Percentiles rank a stretch among this genome's conserved stretches.
Evolutionary conservation across 2,888 invertebrate species (phyloP).

Genomic region (Ennomos fuscantarius): DNA sequence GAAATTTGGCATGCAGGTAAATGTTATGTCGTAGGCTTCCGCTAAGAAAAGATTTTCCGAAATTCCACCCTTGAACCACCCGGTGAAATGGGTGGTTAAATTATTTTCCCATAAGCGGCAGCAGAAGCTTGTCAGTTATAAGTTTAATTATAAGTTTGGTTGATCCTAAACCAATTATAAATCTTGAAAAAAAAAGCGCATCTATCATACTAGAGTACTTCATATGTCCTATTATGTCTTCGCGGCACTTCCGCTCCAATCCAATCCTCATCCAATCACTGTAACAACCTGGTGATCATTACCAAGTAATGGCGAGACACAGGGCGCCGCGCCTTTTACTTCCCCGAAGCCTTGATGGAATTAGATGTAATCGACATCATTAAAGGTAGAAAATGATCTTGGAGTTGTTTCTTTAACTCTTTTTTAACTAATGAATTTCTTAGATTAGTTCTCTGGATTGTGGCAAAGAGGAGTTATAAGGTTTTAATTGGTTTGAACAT

Average conservation of each 20-base stretch:
- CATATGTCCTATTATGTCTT: not conserved
- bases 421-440: constrained; percentile 8
- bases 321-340: constrained; percentile 52
- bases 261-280: constrained; percentile 32
- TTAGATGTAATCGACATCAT: constrained; percentile 57
- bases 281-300: constrained; percentile 22
- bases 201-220: too few species aligned
- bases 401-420: constrained; percentile 1
- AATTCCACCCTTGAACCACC: too few species aligned
- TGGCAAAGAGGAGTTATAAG: not conserved
- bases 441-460: constrained; percentile 1
- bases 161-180: too few species aligned
- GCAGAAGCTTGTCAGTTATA: too few species aligned
- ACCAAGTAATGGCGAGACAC: constrained; percentile 12
- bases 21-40: too few species aligned
- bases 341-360: constrained; percentile 44
- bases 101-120: too few species aligned
- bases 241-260: constrained; percentile 32
- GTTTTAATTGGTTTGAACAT: not conserved
- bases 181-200: too few species aligned
- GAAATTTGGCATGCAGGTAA: too few species aligned
- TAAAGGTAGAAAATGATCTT: constrained; percentile 26
- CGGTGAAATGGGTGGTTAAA: too few species aligned
- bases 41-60: too few species aligned
- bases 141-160: too few species aligned